Base-by-base conservation (phyloP, 2,888 invertebrate species). In the Zele albiditarsus region DNA sequence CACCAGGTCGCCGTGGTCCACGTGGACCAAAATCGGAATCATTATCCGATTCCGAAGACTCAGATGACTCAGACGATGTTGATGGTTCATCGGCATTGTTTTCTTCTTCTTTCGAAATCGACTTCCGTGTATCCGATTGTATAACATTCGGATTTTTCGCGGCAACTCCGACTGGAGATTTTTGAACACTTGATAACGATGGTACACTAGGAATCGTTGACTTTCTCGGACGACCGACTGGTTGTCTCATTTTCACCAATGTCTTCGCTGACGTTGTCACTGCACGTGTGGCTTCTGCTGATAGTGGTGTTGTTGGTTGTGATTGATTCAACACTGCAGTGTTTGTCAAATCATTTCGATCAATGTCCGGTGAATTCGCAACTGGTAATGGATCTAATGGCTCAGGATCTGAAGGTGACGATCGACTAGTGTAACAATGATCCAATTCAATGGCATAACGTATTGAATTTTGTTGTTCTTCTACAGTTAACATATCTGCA, bases 371-470 rank as follows among this genome's bases (percentile, higher is more conserved):
- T 10, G 84, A 85, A 78, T 83, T 80, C 3, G 81, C 80, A 49
- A 85, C 77, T 23, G 87, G 84, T 68, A 87, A 77, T 2, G 88
- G 82, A 77, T 87, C 87, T 33, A 80, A 81, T 25, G 87, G 92
- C 82, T 92, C 92, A 38, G 94, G 93, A 74, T 94, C 94, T 42
- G 92, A 80, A 8, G 88, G 93, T 49, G 85, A 87, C 38, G 84
- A 78, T 42, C 93, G 91, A 63, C 93, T 92, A 62, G 95, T 95
- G 81, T 96, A 96, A 85, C 95, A 95, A 85, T 96, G 96, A 88
- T 96, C 96, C 90, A 95, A 93, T 84, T 93, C 92, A 81, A 94
- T 85, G 67, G 84, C 86, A 62, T 88, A 85, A 72, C 85, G 83
- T 66, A 89, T 93, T 4, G 94, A 92, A 82, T 93, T 91, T 75